A percentile compares a stretch with the other conserved stretches of the same genome.
Evolutionary conservation across 2,888 invertebrate species (phyloP).

Genomic region (Chalcis sispes): DNA sequence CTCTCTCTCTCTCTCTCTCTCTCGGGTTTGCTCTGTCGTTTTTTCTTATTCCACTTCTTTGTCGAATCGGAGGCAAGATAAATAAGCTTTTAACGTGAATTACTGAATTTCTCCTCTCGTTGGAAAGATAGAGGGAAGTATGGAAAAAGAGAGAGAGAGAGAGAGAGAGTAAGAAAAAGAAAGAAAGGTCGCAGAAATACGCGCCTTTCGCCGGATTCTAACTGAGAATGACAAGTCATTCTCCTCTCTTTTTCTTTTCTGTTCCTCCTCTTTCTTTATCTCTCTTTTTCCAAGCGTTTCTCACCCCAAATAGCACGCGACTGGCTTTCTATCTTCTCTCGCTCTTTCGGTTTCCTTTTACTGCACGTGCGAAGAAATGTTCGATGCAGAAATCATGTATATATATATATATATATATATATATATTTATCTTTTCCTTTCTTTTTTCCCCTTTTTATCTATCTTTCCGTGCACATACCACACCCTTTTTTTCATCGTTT

Average conservation of each 20-base stretch:
- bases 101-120: slow-evolving; percentile 27
- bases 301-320: background rate
- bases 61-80: slow-evolving; percentile 24
- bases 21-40: background rate
- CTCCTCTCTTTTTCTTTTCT: background rate
- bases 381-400: slow-evolving; percentile 37
- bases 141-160: background rate
- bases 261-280: too few species aligned
- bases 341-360: background rate
- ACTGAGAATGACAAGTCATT: slow-evolving; percentile 46
- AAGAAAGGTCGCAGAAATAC: background rate
- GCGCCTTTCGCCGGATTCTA: slow-evolving; percentile 24
- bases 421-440: too few species aligned
- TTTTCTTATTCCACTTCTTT: background rate
- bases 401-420: too few species aligned
- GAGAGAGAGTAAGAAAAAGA: background rate
- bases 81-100: slow-evolving; percentile 53
- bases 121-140: too few species aligned
- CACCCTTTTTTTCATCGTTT: background rate
- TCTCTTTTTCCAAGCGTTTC: too few species aligned
- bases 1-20: background rate
- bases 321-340: slow-evolving; percentile 21
- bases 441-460: too few species aligned
- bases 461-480: too few species aligned
- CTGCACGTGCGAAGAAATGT: slow-evolving; percentile 1